These are phyloP conservation scores for Elanus axillaris DNA, from an alignment of 2,113 vertebrate genomes.

Conservation along the genomic window DNA sequence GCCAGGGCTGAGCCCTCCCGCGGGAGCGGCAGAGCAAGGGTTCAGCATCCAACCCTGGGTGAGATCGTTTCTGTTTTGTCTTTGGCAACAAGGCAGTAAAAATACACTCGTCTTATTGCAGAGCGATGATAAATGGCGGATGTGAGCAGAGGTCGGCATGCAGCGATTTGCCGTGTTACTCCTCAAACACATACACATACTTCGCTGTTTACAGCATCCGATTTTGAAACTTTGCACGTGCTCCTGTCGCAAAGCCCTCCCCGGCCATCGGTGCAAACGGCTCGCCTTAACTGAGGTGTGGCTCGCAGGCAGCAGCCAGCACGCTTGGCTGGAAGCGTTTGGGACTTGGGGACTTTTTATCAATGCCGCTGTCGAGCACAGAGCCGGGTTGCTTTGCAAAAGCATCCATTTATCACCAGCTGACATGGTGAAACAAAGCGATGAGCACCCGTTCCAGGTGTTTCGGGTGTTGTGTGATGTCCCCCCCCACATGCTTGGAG, in stretches of 20 bases:
- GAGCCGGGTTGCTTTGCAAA: background rate
- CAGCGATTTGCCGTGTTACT: background rate
- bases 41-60: background rate
- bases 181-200: background rate
- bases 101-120: background rate
- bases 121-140: background rate
- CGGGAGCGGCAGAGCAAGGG: background rate
- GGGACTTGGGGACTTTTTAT: background rate
- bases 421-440: background rate
- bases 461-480: background rate
- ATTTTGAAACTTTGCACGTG: conserved; percentile 13
- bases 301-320: background rate
- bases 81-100: conserved; percentile 8
- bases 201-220: conserved; percentile 6
- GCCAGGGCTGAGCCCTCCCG: background rate
- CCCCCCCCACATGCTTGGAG: accelerated
- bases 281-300: accelerated
- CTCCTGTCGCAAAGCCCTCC: background rate
- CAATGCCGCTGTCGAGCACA: background rate
- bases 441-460: background rate
- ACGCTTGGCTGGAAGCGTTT: background rate
- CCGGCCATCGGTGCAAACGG: background rate
- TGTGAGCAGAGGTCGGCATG: conserved; percentile 4
- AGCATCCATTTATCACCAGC: background rate
- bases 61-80: background rate